Conservation (phyloP, 2,113 vertebrate genomes). For the Pachyramphus minor region DNA sequence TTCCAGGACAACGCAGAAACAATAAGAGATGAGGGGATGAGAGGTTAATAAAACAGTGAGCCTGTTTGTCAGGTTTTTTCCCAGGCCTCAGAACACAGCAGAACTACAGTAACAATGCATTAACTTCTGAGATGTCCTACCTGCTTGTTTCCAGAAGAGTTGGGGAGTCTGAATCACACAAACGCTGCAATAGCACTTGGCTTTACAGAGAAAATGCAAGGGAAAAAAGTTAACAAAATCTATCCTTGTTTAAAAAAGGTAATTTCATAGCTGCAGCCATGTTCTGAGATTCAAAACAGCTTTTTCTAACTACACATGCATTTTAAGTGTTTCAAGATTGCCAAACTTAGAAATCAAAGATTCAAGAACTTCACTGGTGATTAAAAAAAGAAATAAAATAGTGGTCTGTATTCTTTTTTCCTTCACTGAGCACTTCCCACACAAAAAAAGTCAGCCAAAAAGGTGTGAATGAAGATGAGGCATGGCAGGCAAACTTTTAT, state of each 20-base stretch:
- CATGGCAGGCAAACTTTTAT: not conserved
- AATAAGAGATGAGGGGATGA: not conserved
- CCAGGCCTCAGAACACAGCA: not conserved
- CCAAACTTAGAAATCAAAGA: not conserved
- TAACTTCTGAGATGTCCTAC: slow-evolving; percentile 65
- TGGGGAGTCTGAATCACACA: slow-evolving; percentile 90
- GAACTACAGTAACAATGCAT: not conserved
- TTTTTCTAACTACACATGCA: not conserved
- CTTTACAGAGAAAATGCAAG: slow-evolving; percentile 65
- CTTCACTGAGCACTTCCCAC: not conserved
- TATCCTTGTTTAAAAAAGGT: not conserved
- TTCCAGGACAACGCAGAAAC: not conserved
- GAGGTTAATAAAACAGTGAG: not conserved
- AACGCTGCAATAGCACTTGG: slow-evolving; percentile 83
- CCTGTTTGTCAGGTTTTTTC: not conserved
- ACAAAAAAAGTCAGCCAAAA: not conserved
- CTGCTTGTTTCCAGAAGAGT: slow-evolving; percentile 93
- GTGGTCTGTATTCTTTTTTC: not conserved
- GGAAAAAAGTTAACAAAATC: not conserved
- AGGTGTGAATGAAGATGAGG: not conserved
- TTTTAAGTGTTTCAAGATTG: not conserved
- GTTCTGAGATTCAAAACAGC: not conserved
- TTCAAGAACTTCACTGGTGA: not conserved
- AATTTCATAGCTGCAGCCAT: not conserved
- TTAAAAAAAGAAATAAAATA: not conserved